Conservation (phyloP, 2,797 vertebrate species). For the Loris lydekkerianus region DNA sequence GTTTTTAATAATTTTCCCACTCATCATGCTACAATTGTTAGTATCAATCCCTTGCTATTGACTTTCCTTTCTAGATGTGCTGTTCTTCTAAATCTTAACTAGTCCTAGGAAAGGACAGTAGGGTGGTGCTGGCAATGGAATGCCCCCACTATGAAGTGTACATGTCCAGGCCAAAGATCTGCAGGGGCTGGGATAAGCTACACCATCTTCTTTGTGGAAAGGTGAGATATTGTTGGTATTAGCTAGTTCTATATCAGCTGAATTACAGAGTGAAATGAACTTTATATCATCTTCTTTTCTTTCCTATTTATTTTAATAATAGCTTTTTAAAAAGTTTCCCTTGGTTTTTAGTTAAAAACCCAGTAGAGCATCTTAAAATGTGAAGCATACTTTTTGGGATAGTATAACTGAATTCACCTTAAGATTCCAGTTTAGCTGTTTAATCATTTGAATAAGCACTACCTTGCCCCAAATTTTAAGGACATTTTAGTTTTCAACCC, state of each 20-base stretch:
- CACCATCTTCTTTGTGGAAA: background rate
- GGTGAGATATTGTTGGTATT: background rate
- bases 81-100: background rate
- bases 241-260: background rate
- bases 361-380: background rate
- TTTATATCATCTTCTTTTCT: background rate
- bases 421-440: background rate
- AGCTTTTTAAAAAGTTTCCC: background rate
- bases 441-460: background rate
- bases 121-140: background rate
- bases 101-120: background rate
- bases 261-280: background rate
- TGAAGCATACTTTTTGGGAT: background rate
- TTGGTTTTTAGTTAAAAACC: background rate
- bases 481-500: background rate
- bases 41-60: background rate
- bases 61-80: background rate
- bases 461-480: background rate
- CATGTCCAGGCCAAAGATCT: background rate
- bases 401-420: background rate
- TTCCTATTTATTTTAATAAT: background rate
- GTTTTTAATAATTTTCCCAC: background rate
- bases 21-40: background rate
- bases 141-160: background rate
- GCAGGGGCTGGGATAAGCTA: fast-evolving